Evolutionary conservation across 1,140 invertebrate species (phyloP), one percentile per base, ranked within the genome.

Genomic region (Aphaenogaster ashmeadi): DNA sequence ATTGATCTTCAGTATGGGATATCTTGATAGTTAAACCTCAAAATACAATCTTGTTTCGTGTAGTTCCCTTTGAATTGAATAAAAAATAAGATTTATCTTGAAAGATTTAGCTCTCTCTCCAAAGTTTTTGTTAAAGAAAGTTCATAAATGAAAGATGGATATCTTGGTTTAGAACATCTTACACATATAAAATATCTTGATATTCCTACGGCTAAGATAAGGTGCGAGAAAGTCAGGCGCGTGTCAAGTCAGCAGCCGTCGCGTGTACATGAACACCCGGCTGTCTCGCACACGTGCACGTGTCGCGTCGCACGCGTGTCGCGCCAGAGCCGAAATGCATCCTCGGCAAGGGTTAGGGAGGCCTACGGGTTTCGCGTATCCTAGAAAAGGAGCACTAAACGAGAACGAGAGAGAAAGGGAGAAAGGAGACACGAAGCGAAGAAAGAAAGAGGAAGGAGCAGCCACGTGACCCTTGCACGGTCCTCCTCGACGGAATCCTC

Each of bases 181-280:
- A 18, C 36, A 38, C 21, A 15, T 21, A 64, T 18, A 80, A 41
- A 66, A 38, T 52, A 80, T 6, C 15, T 58, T 38, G 2, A 33
- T 67, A 56, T 71, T 56, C 9, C 5, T n/a, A 71, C 38, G 6
- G 9, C 6, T 93, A 90, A 93, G 91, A 83, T 90, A 91, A 93
- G 92, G 47, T 79, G 78, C 18, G 85, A 83, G 89, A 93, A 93
- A 95, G 90, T 93, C 89, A 92, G 93, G 94, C 94, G 93, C 92
- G 94, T 94, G 94, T 94, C 93, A 89, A 88, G 69, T 66, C 81
- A 27, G 79, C 86, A 86, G 93, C 93, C 92, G 92, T 87, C 52
- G 72, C 11, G 54, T 62, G 50, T 80, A 64, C 36, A 41, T 50
- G 52, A 54, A 75, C 64, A 38, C 2, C 38, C 21, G 50, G n/a